phyloP scores from a whole-genome alignment of 2,113 vertebrate species.

The Dicentrarchus labrax region DNA sequence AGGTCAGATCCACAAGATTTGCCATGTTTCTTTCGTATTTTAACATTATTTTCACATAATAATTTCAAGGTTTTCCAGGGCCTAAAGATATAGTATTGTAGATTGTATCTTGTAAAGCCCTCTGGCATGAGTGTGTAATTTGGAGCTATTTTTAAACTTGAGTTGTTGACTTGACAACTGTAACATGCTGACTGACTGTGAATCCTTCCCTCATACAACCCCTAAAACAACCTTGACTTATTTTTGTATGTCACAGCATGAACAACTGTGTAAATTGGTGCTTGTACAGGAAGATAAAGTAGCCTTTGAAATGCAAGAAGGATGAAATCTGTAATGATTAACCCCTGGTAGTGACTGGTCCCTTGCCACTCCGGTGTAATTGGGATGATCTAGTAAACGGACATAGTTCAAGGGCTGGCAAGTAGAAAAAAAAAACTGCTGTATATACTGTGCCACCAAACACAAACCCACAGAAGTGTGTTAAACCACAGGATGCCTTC shows the following conservation, averaged over 20 bases:
- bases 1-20: not conserved
- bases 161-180: conserved; percentile 17
- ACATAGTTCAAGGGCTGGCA: not conserved
- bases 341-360: conserved; percentile 25
- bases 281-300: conserved; percentile 14
- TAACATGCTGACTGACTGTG: not conserved
- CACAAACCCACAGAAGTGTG: conserved; percentile 49
- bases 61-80: not conserved
- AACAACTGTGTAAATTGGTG: conserved; percentile 33
- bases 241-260: conserved; percentile 18
- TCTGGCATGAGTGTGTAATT: not conserved
- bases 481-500: conserved; percentile 37
- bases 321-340: conserved; percentile 32
- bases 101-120: not conserved
- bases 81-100: not conserved
- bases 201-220: conserved; percentile 1
- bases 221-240: conserved; percentile 36
- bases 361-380: not conserved
- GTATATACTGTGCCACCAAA: conserved; percentile 2
- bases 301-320: conserved; percentile 55
- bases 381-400: not conserved
- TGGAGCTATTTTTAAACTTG: conserved; percentile 19
- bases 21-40: not conserved
- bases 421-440: conserved; percentile 3
- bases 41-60: not conserved